These are phyloP conservation scores for Nycticorax nycticorax DNA, from an alignment of 2,113 vertebrate species.

Conservation along the genomic window DNA sequence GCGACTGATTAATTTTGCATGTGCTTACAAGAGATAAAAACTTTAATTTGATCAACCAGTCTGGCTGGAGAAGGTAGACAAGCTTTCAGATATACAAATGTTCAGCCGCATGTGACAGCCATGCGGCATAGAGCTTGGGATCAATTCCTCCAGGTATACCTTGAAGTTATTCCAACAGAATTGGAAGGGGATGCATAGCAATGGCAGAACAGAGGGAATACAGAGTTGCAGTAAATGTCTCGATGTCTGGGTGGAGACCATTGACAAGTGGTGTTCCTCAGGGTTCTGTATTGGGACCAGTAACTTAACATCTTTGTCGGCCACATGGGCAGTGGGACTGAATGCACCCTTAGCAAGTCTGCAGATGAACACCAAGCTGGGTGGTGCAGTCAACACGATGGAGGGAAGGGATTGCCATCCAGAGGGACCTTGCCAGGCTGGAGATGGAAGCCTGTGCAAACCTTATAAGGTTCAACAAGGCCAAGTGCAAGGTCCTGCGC, in stretches of 20 bases:
- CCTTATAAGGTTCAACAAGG: not conserved
- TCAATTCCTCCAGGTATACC: not conserved
- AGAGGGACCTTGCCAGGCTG: not conserved
- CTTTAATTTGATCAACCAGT: not conserved
- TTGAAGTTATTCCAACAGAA: not conserved
- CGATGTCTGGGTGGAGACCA: not conserved
- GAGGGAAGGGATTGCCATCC: too few species aligned
- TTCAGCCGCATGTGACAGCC: not conserved
- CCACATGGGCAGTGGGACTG: not conserved
- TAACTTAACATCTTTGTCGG: not conserved
- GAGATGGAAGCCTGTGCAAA: fast-evolving
- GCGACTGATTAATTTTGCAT: not conserved
- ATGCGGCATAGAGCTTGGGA: not conserved
- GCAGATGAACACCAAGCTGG: fast-evolving
- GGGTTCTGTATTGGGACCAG: not conserved
- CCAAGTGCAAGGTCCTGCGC: not conserved
- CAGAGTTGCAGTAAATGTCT: not conserved
- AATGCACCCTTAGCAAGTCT: not conserved
- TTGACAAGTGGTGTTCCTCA: fast-evolving
- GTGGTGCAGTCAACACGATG: not conserved
- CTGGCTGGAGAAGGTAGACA: not conserved
- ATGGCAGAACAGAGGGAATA: not conserved
- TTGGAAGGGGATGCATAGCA: not conserved
- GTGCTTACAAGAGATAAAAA: not conserved
- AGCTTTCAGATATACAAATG: not conserved